Evolutionary conservation across 1,140 invertebrate species (phyloP), one percentile per base, ranked within the genome.

Genomic region (Chionoecetes opilio): DNA sequence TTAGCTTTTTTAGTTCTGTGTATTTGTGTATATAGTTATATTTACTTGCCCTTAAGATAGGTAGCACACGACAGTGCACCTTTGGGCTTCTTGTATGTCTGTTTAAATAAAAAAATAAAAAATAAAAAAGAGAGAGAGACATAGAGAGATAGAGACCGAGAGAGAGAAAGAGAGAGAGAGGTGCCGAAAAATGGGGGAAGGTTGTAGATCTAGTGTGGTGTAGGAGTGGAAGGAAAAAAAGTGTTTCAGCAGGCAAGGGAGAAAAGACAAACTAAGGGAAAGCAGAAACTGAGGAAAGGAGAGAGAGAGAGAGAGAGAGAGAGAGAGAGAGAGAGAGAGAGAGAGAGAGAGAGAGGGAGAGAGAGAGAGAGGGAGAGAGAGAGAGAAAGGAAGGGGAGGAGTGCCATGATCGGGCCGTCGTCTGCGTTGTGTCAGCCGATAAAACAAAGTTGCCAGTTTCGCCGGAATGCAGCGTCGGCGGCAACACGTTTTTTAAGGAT

Each of bases 231-330:
- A n/a, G n/a, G n/a, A n/a, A n/a, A n/a, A n/a, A n/a, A n/a, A n/a
- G n/a, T n/a, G n/a, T n/a, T n/a, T n/a, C n/a, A n/a, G n/a, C n/a
- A n/a, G n/a, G n/a, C n/a, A n/a, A n/a, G n/a, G n/a, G n/a, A n/a
- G n/a, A n/a, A n/a, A n/a, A n/a, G n/a, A n/a, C n/a, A n/a, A n/a
- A n/a, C n/a, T n/a, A n/a, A n/a, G n/a, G n/a, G n/a, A n/a, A n/a
- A n/a, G n/a, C n/a, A n/a, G n/a, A n/a, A n/a, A n/a, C n/a, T n/a
- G n/a, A n/a, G n/a, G n/a, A n/a, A n/a, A n/a, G n/a, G 85, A 87
- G 85, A 87, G 85, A 87, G 85, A 87, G 85, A 87, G 85, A 87
- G 85, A 87, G 85, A 87, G 85, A 87, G 85, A 87, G 85, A 87
- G 85, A 87, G 85, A 87, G 85, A 87, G 85, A 87, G 85, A 87